phyloP scores from a whole-genome alignment of 2,888 invertebrate species.

The Ormyrus rosae region DNA sequence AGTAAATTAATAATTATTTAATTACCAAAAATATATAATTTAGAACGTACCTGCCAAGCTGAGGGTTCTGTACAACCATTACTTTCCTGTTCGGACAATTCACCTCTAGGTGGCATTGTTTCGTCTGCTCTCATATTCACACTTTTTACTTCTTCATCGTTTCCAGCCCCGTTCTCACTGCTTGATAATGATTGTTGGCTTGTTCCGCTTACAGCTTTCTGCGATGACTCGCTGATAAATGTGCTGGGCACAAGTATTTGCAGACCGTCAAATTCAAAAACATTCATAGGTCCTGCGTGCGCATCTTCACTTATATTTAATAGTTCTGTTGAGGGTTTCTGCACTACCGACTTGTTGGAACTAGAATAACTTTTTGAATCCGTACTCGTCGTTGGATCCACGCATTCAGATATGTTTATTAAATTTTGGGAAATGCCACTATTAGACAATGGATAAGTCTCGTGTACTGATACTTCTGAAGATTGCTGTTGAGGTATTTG shows the following conservation, averaged over 20 bases:
- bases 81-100: conserved; percentile 91
- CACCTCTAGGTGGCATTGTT: conserved; percentile 91
- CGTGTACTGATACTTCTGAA: conserved; percentile 40
- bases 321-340: conserved; percentile 71
- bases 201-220: conserved; percentile 74
- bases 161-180: conserved; percentile 72
- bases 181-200: conserved; percentile 74
- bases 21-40: not conserved
- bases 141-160: conserved; percentile 75
- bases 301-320: conserved; percentile 74
- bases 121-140: conserved; percentile 90
- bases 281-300: conserved; percentile 74
- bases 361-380: conserved; percentile 69
- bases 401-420: conserved; percentile 50
- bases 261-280: conserved; percentile 78
- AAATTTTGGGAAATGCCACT: conserved; percentile 59
- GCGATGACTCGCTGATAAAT: conserved; percentile 74
- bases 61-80: conserved; percentile 88
- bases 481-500: conserved; percentile 7
- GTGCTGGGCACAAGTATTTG: conserved; percentile 74
- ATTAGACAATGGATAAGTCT: conserved; percentile 52
- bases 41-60: conserved; percentile 82
- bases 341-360: conserved; percentile 68
- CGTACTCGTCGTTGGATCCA: conserved; percentile 68
- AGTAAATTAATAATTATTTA: not conserved